A percentile compares a stretch with the other conserved stretches of the same genome.
phyloP scores from a whole-genome alignment of 2,888 invertebrate genomes.

The Diplazon laetatorius region DNA sequence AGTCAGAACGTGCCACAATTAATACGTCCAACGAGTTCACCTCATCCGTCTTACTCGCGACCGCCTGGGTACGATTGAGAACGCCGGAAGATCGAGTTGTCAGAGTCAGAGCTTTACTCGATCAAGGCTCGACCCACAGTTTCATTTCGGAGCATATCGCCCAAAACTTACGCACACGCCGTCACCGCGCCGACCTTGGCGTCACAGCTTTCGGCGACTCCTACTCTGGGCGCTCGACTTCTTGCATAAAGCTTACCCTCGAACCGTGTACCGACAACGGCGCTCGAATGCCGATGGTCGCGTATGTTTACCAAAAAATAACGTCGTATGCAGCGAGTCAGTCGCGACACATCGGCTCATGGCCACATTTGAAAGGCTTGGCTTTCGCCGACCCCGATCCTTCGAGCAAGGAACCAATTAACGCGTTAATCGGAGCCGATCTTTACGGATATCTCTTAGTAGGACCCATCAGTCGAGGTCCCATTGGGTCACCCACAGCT shows the following conservation, averaged over 20 bases:
- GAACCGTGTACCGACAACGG: conserved; percentile 8
- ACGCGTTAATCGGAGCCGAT: conserved; percentile 47
- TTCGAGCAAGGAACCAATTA: neutral
- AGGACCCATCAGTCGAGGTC: conserved; percentile 22
- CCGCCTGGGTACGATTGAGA: too few relatives aligned
- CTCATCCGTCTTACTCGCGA: too few relatives aligned
- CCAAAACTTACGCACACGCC: conserved; percentile 17
- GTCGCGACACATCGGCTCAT: neutral
- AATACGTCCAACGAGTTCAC: neutral
- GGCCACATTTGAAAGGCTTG: conserved; percentile 14
- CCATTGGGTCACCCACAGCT: conserved; percentile 19
- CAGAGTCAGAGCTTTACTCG: conserved; percentile 12
- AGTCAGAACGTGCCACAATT: too few relatives aligned
- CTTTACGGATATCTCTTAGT: conserved; percentile 39
- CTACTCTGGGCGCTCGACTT: neutral
- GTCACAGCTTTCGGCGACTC: conserved; percentile 31
- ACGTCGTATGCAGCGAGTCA: conserved; percentile 13
- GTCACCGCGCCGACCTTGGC: conserved; percentile 22
- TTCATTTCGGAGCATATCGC: conserved; percentile 18
- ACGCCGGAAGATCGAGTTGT: too few relatives aligned
- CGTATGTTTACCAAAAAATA: conserved; percentile 26
- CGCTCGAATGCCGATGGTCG: conserved; percentile 11
- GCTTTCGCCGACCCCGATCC: conserved; percentile 31
- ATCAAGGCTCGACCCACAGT: conserved; percentile 26
- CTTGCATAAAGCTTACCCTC: conserved; percentile 22